These are phyloP conservation scores for Deroptyus accipitrinus DNA, from an alignment of 2,113 vertebrate genomes.

Conservation along the genomic window DNA sequence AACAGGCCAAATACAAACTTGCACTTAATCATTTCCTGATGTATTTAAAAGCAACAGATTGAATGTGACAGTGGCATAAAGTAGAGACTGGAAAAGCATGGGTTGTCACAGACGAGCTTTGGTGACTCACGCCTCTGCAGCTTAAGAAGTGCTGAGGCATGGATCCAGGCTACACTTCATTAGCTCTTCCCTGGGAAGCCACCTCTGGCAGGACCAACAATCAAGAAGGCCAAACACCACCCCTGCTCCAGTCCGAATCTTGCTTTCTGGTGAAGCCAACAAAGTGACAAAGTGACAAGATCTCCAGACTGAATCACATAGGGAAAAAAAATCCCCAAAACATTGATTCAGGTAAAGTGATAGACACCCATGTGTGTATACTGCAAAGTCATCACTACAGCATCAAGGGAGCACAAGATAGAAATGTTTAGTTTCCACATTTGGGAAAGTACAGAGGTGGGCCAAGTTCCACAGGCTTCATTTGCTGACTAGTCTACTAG, in stretches of 20 bases:
- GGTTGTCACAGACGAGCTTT: neutral
- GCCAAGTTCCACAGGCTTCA: neutral
- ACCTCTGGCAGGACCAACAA: neutral
- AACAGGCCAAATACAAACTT: neutral
- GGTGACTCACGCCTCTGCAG: neutral
- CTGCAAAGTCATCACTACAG: neutral
- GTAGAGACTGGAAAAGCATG: neutral
- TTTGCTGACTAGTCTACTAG: neutral
- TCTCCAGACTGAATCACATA: neutral
- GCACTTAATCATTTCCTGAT: neutral
- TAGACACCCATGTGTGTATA: neutral
- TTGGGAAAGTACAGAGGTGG: neutral
- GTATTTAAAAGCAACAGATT: neutral
- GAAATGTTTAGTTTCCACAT: neutral
- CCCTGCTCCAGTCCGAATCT: neutral
- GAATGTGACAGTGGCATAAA: neutral
- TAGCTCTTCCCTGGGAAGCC: neutral
- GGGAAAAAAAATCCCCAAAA: neutral
- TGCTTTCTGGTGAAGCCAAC: neutral
- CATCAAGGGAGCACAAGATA: neutral
- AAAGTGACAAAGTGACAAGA: neutral
- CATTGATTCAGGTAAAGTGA: rapidly evolving
- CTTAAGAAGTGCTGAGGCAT: neutral
- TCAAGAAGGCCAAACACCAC: neutral
- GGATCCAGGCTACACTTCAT: neutral